Evolutionary conservation across 2,113 vertebrate genomes (phyloP).

Genomic region (Hydrochoerus hydrochaeris): DNA sequence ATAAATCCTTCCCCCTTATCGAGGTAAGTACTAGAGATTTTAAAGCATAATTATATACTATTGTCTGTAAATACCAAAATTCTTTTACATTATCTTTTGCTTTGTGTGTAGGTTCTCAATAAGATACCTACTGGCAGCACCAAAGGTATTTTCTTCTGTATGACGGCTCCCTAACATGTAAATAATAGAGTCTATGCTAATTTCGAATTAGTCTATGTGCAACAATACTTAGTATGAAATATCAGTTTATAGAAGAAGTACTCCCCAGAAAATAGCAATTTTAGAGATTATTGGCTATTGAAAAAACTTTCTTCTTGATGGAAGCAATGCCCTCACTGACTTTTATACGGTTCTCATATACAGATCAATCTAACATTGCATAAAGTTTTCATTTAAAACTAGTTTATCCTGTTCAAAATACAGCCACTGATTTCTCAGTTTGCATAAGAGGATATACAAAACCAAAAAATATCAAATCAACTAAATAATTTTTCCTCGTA

Average conservation of each 20-base stretch:
- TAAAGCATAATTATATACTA: neutral
- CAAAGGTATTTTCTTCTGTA: neutral
- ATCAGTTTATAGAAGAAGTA: neutral
- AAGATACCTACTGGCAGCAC: neutral
- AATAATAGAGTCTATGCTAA: neutral
- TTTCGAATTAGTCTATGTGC: slow-evolving; percentile 8
- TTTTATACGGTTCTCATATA: neutral
- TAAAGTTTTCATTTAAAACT: slow-evolving; percentile 22
- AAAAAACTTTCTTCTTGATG: neutral
- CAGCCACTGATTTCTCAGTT: slow-evolving; percentile 45
- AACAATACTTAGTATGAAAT: neutral
- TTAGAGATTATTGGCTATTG: neutral
- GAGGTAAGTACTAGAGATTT: neutral
- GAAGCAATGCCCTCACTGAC: neutral
- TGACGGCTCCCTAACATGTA: neutral
- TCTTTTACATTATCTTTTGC: neutral
- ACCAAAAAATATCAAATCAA: slow-evolving; percentile 53
- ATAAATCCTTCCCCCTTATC: neutral
- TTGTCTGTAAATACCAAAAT: neutral
- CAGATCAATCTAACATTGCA: slow-evolving; percentile 33
- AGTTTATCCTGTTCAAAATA: slow-evolving; percentile 46
- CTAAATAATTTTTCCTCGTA: slow-evolving; percentile 18
- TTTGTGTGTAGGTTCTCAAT: neutral
- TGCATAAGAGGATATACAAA: slow-evolving; percentile 41
- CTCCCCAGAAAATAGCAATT: neutral